These are phyloP conservation scores for Catocala nupta DNA, from an alignment of 2,888 invertebrate species.

Conservation along the genomic window DNA sequence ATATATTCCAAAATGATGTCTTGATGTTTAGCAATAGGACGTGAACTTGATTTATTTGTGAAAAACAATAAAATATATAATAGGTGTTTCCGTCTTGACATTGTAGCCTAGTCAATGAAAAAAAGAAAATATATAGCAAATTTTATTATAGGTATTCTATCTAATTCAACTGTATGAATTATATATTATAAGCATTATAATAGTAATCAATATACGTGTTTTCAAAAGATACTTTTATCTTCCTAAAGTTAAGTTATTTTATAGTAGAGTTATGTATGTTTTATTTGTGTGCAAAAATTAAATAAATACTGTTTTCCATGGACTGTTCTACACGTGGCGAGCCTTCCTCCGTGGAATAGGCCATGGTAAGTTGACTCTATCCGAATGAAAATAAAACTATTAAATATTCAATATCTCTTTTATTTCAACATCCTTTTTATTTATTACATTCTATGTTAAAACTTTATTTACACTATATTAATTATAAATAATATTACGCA, in stretches of 20 bases:
- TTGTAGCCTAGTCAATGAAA: slow-evolving; percentile 27
- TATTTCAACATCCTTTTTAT: slow-evolving; percentile 50
- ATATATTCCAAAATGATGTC: slow-evolving; percentile 34
- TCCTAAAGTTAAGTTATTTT: slow-evolving; percentile 49
- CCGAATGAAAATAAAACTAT: slow-evolving; percentile 79
- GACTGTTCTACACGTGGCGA: slow-evolving; percentile 82
- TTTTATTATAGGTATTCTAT: slow-evolving; percentile 49
- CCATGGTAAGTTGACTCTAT: slow-evolving; percentile 83
- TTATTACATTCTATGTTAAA: slow-evolving; percentile 24
- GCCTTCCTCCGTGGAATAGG: slow-evolving; percentile 80
- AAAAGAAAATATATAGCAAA: slow-evolving; percentile 24
- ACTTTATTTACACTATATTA: slow-evolving; percentile 40
- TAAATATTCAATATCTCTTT: slow-evolving; percentile 62
- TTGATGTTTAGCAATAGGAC: slow-evolving; percentile 52
- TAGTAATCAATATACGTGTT: slow-evolving; percentile 42
- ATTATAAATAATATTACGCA: not conserved
- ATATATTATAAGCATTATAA: slow-evolving; percentile 40
- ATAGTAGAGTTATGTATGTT: slow-evolving; percentile 55
- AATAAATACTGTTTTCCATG: slow-evolving; percentile 83
- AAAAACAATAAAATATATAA: slow-evolving; percentile 12
- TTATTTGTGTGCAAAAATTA: slow-evolving; percentile 75
- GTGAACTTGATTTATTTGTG: slow-evolving; percentile 30
- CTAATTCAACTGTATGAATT: slow-evolving; percentile 44
- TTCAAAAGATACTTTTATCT: slow-evolving; percentile 40
- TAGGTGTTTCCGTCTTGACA: slow-evolving; percentile 24